These are phyloP conservation scores for Acanthurus tractus DNA, from an alignment of 2,797 vertebrate genomes.

Conservation along the genomic window DNA sequence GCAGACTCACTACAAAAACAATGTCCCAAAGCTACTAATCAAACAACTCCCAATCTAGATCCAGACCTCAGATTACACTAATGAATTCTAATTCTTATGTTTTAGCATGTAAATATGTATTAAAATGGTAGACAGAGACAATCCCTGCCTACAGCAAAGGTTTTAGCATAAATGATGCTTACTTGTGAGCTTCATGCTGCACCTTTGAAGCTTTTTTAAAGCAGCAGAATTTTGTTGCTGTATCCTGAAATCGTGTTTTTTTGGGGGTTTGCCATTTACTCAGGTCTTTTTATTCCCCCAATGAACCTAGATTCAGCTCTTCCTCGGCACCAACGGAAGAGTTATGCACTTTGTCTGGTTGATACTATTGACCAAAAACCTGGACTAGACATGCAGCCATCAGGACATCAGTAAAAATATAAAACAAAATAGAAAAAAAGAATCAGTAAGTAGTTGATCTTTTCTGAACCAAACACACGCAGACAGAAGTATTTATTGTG, in stretches of 20 bases:
- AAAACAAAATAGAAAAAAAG: constrained; percentile 4
- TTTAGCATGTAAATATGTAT: constrained; percentile 89
- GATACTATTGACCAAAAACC: constrained; percentile 40
- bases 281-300: constrained; percentile 8
- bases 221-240: constrained; percentile 41
- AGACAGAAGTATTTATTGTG: neutral
- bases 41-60: constrained; percentile 88
- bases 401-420: constrained; percentile 9
- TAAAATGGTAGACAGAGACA: constrained; percentile 83
- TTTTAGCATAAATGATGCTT: constrained; percentile 77
- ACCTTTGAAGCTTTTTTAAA: constrained; percentile 73
- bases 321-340: constrained; percentile 27
- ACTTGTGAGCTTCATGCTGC: constrained; percentile 62
- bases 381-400: constrained; percentile 21
- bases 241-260: constrained; percentile 55
- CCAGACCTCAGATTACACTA: constrained; percentile 85
- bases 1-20: constrained; percentile 82
- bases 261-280: constrained; percentile 42
- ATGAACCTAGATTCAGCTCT: constrained; percentile 37
- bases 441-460: neutral
- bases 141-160: constrained; percentile 82
- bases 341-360: constrained; percentile 25
- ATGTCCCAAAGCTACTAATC: constrained; percentile 88
- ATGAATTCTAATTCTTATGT: constrained; percentile 89
- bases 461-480: constrained; percentile 7